phyloP scores from a whole-genome alignment of 2,113 vertebrate species.

The Myrmecophaga tridactyla region DNA sequence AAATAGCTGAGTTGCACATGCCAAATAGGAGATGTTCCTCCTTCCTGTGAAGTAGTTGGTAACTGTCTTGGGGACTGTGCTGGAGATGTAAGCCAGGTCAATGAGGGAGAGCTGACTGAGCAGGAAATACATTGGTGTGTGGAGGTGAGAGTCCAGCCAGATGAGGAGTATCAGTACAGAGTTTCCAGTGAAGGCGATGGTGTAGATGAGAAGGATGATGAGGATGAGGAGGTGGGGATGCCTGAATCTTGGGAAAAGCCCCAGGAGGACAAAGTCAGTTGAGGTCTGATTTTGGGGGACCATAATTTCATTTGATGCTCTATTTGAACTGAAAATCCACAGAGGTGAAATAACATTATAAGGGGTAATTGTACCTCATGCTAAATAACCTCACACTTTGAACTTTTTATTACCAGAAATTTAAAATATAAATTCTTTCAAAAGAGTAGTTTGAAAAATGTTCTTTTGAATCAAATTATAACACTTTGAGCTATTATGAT shows the following conservation, averaged over 20 bases:
- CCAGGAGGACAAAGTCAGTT: conserved; percentile 43
- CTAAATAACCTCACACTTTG: background rate
- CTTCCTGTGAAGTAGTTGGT: conserved; percentile 39
- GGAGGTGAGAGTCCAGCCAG: conserved; percentile 44
- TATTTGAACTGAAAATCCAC: background rate
- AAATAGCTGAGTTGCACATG: conserved; percentile 59
- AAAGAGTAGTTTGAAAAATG: background rate
- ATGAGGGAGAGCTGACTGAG: conserved; percentile 60
- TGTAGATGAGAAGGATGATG: conserved; percentile 38
- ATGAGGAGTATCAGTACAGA: conserved; percentile 48
- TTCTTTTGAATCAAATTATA: too few relatives aligned
- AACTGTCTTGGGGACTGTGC: conserved; percentile 58
- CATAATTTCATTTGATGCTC: conserved; percentile 1
- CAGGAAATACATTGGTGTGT: conserved; percentile 66
- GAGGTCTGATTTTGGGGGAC: background rate
- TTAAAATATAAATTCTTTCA: background rate
- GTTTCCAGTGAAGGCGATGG: conserved; percentile 27
- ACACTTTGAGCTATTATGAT: background rate
- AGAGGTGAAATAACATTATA: too few relatives aligned
- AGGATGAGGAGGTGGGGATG: background rate
- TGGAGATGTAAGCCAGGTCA: conserved; percentile 59
- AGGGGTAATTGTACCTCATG: too few relatives aligned
- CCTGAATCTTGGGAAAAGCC: background rate
- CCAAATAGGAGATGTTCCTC: conserved; percentile 61
- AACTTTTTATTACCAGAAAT: background rate